Conservation (phyloP, 2,888 invertebrate genomes). For the Amphipyra berbera region DNA sequence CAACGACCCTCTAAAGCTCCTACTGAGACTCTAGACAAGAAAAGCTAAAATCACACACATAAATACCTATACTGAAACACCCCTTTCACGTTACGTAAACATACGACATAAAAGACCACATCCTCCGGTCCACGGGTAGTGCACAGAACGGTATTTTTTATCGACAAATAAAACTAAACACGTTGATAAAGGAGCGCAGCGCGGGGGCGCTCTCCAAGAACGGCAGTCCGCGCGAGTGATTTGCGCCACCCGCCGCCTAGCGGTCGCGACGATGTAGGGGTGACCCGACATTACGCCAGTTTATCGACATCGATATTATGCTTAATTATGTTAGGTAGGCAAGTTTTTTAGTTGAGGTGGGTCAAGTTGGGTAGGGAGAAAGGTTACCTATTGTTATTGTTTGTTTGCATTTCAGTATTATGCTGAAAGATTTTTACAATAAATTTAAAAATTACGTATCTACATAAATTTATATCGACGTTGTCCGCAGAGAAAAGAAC, state of each 20-base stretch:
- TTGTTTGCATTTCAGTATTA: constrained; percentile 2
- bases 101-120: constrained; percentile 54
- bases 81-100: constrained; percentile 45
- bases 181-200: constrained; percentile 72
- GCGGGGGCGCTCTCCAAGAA: constrained; percentile 80
- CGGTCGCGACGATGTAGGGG: constrained; percentile 82
- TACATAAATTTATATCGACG: constrained; percentile 6
- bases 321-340: constrained; percentile 31
- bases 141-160: constrained; percentile 64
- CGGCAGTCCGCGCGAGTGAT: constrained; percentile 89
- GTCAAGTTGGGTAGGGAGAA: constrained; percentile 15
- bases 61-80: constrained; percentile 23
- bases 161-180: constrained; percentile 79
- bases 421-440: background rate
- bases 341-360: constrained; percentile 32
- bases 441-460: background rate
- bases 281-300: constrained; percentile 52
- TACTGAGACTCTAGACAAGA: constrained; percentile 26
- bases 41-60: constrained; percentile 19
- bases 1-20: background rate
- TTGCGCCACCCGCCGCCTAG: constrained; percentile 85
- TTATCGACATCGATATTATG: constrained; percentile 70
- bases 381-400: constrained; percentile 1
- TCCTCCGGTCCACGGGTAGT: constrained; percentile 45
- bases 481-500: constrained; percentile 18